Base-by-base conservation (phyloP, 1,140 invertebrate species). In the Solen grandis region DNA sequence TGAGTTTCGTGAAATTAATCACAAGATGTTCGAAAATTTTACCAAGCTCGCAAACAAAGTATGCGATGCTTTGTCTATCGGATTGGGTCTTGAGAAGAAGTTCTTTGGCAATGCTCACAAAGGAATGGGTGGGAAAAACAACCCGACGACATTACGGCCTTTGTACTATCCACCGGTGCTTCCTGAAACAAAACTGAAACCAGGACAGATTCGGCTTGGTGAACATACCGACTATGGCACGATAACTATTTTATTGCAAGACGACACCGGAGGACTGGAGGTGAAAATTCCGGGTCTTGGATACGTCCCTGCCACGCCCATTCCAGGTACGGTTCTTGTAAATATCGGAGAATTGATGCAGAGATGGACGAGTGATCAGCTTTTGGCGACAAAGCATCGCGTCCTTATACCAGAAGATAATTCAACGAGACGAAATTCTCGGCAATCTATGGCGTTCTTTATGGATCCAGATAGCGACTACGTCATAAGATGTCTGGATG, bases 391-490 rank as follows among this genome's bases (percentile, higher is more conserved):
- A 8, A 93, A 94, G 88, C 95, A 96, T 88, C 94, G 96, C 8
- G 95, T 96, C 1, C 93, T 95, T 0, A 93, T 96, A 4, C 95
- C 95, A 0, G 93, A 95, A 73, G 94, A 94, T 31, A 93, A 93
- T 76, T 93, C 92, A 74, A 92, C 93, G 16, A 93, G 94, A 52
- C 93, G 93, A 0, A 93, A 94, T 46, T 93, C 94, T 5, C 94
- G 95, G 31, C 95, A 96, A 88, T 95, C 95, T 33, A 93, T 96
- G 46, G 95, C 94, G 0, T 96, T 95, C 92, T 96, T 96, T 92
- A 94, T 95, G 75, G 95, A 96, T 89, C 96, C 96, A 0, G 95
- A 96, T 90, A 91, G 94, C 77, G 91, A 94, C 59, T 92, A 93
- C 1, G 82, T 90, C 5, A 90, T 96, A 41, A 93, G 94, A 55